A percentile compares a stretch with the other conserved stretches of the same genome.
Conservation (phyloP, 2,888 invertebrate species). For the Melanostoma scalare region DNA sequence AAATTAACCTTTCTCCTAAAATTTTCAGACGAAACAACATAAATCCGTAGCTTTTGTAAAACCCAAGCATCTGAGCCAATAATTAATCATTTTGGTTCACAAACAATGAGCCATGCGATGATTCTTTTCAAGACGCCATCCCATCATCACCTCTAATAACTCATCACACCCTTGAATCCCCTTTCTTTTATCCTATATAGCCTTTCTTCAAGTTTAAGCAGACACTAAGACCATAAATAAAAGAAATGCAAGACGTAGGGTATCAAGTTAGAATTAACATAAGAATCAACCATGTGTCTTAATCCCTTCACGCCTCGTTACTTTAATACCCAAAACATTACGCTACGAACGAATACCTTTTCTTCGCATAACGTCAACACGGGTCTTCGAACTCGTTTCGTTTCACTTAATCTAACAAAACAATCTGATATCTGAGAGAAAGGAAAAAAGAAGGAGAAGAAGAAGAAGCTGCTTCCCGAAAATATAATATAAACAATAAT, state of each 20-base stretch:
- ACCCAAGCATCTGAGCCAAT: too few relatives aligned
- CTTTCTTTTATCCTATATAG: too few relatives aligned
- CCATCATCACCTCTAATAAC: too few relatives aligned
- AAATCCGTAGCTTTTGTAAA: too few relatives aligned
- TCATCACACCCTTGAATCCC: too few relatives aligned
- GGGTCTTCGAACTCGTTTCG: slow-evolving; percentile 5
- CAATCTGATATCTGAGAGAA: slow-evolving; percentile 1
- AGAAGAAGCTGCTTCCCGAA: slow-evolving; percentile 5
- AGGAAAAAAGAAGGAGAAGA: background rate
- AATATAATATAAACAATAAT: slow-evolving; percentile 10
- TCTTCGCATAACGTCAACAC: background rate
- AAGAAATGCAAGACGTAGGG: background rate
- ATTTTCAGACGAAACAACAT: too few relatives aligned
- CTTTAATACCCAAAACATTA: slow-evolving; percentile 2
- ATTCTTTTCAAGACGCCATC: too few relatives aligned
- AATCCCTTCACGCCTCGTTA: slow-evolving; percentile 26
- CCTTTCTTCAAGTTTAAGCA: background rate
- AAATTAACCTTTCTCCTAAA: too few relatives aligned
- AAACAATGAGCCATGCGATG: too few relatives aligned
- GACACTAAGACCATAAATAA: background rate
- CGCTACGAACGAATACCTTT: background rate
- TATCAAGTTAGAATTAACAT: background rate
- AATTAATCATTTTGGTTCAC: too few relatives aligned
- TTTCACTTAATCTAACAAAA: slow-evolving; percentile 48
- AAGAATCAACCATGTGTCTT: slow-evolving; percentile 16